phyloP scores from a whole-genome alignment of 2,888 invertebrate species.

The Euplagia quadripunctaria region DNA sequence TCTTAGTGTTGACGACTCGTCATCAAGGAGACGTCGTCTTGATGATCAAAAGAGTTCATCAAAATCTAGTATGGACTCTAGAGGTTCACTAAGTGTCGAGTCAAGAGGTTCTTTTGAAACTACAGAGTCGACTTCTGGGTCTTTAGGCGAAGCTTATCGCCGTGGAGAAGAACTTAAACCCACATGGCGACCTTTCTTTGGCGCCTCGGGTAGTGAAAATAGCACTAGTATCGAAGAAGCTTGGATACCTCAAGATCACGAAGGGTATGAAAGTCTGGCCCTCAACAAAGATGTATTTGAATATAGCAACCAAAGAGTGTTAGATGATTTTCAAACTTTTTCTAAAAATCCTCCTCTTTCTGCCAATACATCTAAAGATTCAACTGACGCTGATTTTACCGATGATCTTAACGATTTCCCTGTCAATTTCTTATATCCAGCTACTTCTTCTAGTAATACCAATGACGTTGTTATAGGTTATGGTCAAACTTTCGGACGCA shows the following conservation, averaged over 20 bases:
- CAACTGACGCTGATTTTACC: constrained; percentile 89
- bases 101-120: constrained; percentile 91
- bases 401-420: constrained; percentile 93
- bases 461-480: constrained; percentile 91
- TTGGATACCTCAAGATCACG: constrained; percentile 92
- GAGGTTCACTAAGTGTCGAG: constrained; percentile 89
- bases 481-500: constrained; percentile 92
- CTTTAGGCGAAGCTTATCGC: constrained; percentile 90
- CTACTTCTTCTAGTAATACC: constrained; percentile 86
- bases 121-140: constrained; percentile 92
- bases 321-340: constrained; percentile 85
- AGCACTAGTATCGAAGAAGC: constrained; percentile 95
- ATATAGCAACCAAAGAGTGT: constrained; percentile 76
- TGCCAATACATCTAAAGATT: constrained; percentile 84
- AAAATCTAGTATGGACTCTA: constrained; percentile 89
- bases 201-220: constrained; percentile 92
- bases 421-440: constrained; percentile 91
- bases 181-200: constrained; percentile 94
- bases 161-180: constrained; percentile 92
- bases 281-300: constrained; percentile 83
- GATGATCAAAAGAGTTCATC: constrained; percentile 87
- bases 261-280: constrained; percentile 87
- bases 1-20: constrained; percentile 84
- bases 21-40: constrained; percentile 78
- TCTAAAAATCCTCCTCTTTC: constrained; percentile 83